Evolutionary conservation across 2,113 vertebrate genomes (phyloP).

Genomic region (Pollimyrus isidori): DNA sequence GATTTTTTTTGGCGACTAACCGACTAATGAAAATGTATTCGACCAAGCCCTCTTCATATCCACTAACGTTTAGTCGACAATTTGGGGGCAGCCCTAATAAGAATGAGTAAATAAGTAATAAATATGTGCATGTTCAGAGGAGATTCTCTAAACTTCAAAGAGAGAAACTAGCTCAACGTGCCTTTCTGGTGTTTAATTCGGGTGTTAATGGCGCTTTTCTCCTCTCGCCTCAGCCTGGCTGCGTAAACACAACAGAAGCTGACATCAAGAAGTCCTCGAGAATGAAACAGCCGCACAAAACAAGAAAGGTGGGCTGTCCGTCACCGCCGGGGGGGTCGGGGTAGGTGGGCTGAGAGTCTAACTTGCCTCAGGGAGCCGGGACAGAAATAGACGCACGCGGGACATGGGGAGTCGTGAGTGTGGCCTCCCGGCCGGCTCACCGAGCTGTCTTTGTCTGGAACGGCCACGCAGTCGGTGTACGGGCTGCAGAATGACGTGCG

Average conservation of each 20-base stretch:
- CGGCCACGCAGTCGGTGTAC: constrained; percentile 76
- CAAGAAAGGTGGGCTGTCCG: constrained; percentile 62
- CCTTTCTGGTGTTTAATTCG: constrained; percentile 12
- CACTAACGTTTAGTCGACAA: no score
- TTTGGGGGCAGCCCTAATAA: no score
- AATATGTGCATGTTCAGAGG: background rate
- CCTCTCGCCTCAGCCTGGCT: constrained; percentile 64
- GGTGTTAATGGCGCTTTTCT: background rate
- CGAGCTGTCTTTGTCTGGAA: background rate
- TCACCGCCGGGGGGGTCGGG: background rate
- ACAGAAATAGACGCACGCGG: no score
- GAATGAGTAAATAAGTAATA: background rate
- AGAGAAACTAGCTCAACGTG: background rate
- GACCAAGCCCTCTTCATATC: no score
- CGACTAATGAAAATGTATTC: no score
- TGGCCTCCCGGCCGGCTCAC: background rate
- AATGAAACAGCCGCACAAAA: constrained; percentile 83
- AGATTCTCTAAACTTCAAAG: background rate
- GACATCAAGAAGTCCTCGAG: constrained; percentile 84
- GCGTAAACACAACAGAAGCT: constrained; percentile 81
- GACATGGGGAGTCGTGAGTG: background rate
- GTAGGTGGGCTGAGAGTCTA: background rate
- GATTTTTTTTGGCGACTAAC: no score
- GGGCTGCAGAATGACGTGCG: constrained; percentile 94
- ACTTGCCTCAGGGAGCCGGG: background rate